Evolutionary conservation across 2,113 vertebrate species (phyloP).

Genomic region (Copsychus sechellarum): DNA sequence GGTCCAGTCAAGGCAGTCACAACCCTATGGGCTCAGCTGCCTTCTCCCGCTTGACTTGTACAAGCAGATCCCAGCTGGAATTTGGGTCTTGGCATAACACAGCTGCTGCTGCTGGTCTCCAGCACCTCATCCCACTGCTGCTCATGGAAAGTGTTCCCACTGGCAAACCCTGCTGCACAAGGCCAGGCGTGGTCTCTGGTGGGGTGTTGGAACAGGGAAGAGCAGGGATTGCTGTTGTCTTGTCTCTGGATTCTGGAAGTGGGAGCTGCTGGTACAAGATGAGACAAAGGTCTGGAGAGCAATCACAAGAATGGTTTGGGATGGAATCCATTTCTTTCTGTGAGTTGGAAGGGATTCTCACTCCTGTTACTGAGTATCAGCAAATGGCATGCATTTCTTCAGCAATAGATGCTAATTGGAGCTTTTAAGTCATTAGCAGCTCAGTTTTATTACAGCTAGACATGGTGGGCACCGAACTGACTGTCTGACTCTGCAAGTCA

Average conservation of each 20-base stretch:
- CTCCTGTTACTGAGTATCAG: not conserved
- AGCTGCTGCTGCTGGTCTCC: not conserved
- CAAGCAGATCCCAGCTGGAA: not conserved
- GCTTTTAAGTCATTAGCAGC: not conserved
- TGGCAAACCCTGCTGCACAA: not conserved
- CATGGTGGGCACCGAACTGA: not conserved
- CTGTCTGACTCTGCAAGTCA: not conserved
- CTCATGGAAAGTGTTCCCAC: not conserved
- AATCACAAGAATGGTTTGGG: not conserved
- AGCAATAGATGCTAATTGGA: not conserved
- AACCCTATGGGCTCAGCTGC: not conserved
- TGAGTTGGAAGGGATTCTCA: not conserved
- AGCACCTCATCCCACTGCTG: not conserved
- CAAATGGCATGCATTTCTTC: not conserved
- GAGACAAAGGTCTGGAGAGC: not conserved
- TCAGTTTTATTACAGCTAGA: not conserved
- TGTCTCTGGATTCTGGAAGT: not conserved
- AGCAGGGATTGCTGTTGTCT: not conserved
- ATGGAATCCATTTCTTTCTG: not conserved
- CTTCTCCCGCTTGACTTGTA: not conserved
- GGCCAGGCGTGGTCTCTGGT: not conserved
- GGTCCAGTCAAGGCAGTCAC: not conserved
- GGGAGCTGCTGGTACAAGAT: not conserved
- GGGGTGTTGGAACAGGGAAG: not conserved
- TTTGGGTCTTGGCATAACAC: not conserved